phyloP scores from a whole-genome alignment of 2,888 invertebrate species.

The Meliscaeva auricollis region DNA sequence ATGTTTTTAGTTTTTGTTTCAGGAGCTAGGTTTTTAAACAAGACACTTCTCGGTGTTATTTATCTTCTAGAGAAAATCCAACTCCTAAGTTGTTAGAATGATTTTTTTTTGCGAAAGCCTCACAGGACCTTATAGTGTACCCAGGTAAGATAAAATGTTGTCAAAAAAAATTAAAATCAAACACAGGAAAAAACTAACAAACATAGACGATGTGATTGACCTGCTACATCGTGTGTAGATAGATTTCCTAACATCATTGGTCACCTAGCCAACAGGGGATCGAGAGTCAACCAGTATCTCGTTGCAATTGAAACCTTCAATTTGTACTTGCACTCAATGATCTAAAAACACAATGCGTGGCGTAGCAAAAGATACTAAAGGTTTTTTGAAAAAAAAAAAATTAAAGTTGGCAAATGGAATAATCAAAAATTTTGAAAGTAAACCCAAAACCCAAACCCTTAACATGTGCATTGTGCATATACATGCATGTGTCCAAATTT shows the following conservation, averaged over 20 bases:
- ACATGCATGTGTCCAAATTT: no score
- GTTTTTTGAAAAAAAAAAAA: no score
- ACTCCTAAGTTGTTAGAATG: no score
- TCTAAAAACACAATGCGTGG: constrained; percentile 45
- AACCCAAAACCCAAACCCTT: no score
- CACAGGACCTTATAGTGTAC: constrained; percentile 1
- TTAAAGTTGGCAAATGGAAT: no score
- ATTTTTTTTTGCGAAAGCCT: constrained; percentile 19
- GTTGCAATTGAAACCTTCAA: not conserved
- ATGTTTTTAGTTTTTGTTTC: no score
- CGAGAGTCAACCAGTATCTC: not conserved
- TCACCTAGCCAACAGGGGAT: constrained; percentile 45
- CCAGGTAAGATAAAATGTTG: not conserved
- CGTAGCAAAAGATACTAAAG: not conserved
- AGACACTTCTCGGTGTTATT: no score
- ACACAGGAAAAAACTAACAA: constrained; percentile 61
- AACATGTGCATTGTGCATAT: no score
- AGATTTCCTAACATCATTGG: constrained; percentile 26
- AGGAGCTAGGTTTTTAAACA: no score
- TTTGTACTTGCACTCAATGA: not conserved
- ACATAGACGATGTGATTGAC: constrained; percentile 71
- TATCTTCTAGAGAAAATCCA: no score
- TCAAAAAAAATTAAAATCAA: constrained; percentile 25
- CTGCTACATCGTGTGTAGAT: constrained; percentile 40
- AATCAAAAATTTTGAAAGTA: no score